Evolutionary conservation across 2,113 vertebrate genomes (phyloP), one percentile per base, ranked within the genome.

Genomic region (Neodontobutis hainanensis): DNA sequence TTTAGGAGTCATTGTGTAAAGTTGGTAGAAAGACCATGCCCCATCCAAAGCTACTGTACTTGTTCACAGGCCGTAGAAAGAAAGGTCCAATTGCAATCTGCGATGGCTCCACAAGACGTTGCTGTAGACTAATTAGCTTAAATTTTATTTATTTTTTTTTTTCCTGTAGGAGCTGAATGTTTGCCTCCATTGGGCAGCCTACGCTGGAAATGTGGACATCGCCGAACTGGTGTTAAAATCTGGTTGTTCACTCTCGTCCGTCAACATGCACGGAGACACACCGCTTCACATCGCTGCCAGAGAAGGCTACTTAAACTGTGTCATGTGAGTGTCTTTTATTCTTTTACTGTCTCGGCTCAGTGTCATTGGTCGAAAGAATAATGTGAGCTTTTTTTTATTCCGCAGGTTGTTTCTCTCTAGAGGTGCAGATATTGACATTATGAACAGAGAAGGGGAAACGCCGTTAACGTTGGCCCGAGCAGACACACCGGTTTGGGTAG

Each of bases 141-240:
- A 27, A 2, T 27, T 27, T 27, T 27, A 27, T n/a, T n/a, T 27
- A 27, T 27, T 27, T 27, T 27, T 27, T 27, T 3, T 2, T 27
- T 27, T 27, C 3, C 19, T 27, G 19, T 27, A 96, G 95, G 96
- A 97, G 77, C 94, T 94, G 70, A 97, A 97, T 12, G 94, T 96
- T 52, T 96, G 94, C 70, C 79, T 95, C 49, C 96, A 97, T 89
- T 97, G 96, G 96, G 96, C 96, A 0, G 95, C 95, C 9, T 97
- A 96, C 50, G 95, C 96, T 0, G 96, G 96, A 43, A 95, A 93
- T 0, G 94, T 94, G 0, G 95, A 95, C 52, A 96, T 96, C 0
- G 95, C 95, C 0, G 95, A 96, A 83, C 89, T 96, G 53, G 91
- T 97, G n/a, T 88, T 97, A 48, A 97, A 96, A 0, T 90, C 96